phyloP scores from a whole-genome alignment of 2,797 vertebrate genomes.

The Sebastes matsubarae region DNA sequence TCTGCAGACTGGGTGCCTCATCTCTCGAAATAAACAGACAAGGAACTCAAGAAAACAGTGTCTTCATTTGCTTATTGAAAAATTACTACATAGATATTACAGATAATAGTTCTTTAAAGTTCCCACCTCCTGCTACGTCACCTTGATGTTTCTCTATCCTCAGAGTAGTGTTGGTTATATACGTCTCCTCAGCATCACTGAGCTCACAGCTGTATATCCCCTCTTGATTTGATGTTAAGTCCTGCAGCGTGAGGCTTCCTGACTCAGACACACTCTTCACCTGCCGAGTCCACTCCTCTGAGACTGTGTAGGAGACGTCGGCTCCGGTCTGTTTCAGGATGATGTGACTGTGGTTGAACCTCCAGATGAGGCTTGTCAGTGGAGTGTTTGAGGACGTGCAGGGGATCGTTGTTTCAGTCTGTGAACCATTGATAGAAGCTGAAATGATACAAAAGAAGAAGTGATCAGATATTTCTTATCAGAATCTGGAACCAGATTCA shows the following conservation, averaged over 20 bases:
- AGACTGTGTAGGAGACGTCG: accelerated
- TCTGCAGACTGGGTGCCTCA: too few relatives aligned
- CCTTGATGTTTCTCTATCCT: not conserved
- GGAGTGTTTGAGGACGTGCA: accelerated
- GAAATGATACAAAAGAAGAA: not conserved
- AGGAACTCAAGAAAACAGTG: too few relatives aligned
- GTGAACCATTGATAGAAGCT: not conserved
- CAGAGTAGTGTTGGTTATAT: not conserved
- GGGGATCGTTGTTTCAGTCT: not conserved
- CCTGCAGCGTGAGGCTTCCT: slow-evolving; percentile 14
- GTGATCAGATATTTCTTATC: not conserved
- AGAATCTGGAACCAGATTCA: too few relatives aligned
- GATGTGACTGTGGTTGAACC: slow-evolving; percentile 26
- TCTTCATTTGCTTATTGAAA: too few relatives aligned
- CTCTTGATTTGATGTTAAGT: not conserved
- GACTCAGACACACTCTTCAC: slow-evolving; percentile 28
- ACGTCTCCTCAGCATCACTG: not conserved
- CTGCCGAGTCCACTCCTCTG: slow-evolving; percentile 29
- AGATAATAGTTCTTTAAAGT: too few relatives aligned
- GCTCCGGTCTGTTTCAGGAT: not conserved
- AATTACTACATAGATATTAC: too few relatives aligned
- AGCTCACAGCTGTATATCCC: slow-evolving; percentile 30
- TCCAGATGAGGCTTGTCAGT: slow-evolving; percentile 3
- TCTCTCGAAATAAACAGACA: too few relatives aligned
- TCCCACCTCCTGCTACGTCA: accelerated